These are phyloP conservation scores for Diarsia dahlii DNA, from an alignment of 2,888 invertebrate genomes.

Conservation along the genomic window DNA sequence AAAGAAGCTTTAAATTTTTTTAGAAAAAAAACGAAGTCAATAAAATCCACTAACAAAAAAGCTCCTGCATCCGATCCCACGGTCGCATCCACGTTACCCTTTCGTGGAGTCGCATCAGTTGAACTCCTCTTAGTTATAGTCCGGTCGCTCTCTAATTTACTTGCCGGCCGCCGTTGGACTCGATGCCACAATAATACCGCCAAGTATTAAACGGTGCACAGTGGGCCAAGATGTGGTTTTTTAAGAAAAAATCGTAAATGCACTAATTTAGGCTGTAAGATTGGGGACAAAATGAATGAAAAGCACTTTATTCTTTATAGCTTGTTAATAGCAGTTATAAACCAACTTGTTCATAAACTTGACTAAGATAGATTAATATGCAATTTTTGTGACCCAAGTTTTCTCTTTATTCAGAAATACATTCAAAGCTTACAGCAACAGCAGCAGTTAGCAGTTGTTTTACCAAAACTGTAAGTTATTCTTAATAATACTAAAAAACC, in stretches of 20 bases:
- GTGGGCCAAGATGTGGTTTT: slow-evolving; percentile 32
- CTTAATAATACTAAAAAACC: neutral
- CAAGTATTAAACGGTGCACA: slow-evolving; percentile 72
- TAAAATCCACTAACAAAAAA: neutral
- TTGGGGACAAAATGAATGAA: neutral
- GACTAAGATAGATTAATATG: neutral
- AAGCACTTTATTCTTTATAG: neutral
- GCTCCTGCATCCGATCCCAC: neutral
- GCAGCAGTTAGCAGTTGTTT: neutral
- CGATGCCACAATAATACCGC: slow-evolving; percentile 79
- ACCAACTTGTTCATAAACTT: neutral
- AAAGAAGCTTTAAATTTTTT: neutral
- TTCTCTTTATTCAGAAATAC: neutral
- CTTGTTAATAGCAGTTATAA: neutral
- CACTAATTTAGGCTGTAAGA: neutral
- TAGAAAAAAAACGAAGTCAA: neutral
- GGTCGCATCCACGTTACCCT: slow-evolving; percentile 70
- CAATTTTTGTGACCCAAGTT: neutral
- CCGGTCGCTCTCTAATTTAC: slow-evolving; percentile 89
- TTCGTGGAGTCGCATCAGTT: slow-evolving; percentile 77
- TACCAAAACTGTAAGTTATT: neutral
- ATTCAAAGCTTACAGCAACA: neutral
- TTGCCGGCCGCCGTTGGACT: slow-evolving; percentile 81
- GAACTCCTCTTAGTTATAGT: slow-evolving; percentile 87
- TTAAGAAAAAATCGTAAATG: neutral